Evolutionary conservation across 2,113 vertebrate species (phyloP).

Genomic region (Xenopus laevis): DNA sequence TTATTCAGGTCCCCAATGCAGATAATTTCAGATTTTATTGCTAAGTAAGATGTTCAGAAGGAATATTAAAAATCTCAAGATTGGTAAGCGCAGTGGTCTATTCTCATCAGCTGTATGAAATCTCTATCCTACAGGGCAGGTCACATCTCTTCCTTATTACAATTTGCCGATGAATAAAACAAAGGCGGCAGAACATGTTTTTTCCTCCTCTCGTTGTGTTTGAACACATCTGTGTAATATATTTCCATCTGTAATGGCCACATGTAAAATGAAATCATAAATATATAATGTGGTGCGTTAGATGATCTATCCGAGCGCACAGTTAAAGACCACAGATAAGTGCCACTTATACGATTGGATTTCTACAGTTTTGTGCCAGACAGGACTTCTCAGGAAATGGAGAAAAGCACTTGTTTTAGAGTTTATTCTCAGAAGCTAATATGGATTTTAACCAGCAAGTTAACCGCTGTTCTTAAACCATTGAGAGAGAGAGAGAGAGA

Average conservation of each 20-base stretch:
- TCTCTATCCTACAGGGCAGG: no score
- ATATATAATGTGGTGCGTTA: slow-evolving; percentile 35
- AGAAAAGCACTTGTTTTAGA: not conserved
- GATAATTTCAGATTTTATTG: no score
- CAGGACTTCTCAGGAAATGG: slow-evolving; percentile 10
- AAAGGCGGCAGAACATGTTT: not conserved
- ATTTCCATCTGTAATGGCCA: slow-evolving; percentile 12
- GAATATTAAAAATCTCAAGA: no score
- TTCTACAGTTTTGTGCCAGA: slow-evolving; percentile 26
- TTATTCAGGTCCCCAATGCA: no score
- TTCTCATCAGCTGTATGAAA: no score
- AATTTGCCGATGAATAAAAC: no score
- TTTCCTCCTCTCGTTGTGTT: not conserved
- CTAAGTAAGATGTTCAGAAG: no score
- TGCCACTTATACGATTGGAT: slow-evolving; percentile 43
- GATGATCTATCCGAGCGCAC: slow-evolving; percentile 29
- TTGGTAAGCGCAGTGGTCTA: no score
- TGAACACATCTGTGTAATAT: slow-evolving; percentile 5
- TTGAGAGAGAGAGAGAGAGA: no score
- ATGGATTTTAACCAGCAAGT: not conserved
- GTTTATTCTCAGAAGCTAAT: not conserved
- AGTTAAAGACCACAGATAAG: slow-evolving; percentile 31
- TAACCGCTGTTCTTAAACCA: no score
- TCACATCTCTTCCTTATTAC: no score
- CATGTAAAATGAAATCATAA: slow-evolving; percentile 39